phyloP scores from a whole-genome alignment of 2,113 vertebrate genomes.

The Mirza zaza region DNA sequence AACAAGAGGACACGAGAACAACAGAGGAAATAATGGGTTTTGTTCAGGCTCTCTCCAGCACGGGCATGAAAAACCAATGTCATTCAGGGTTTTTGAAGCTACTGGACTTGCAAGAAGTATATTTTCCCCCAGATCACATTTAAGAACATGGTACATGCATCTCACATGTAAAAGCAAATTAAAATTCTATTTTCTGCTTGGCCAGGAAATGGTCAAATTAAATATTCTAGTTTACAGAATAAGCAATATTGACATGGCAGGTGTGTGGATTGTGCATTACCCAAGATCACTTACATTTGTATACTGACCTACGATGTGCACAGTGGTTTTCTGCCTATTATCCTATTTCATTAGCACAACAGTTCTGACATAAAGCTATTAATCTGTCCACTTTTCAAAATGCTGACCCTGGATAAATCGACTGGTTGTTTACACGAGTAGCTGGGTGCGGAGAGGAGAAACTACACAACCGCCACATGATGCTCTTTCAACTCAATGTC shows the following conservation, averaged over 20 bases:
- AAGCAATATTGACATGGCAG: accelerated
- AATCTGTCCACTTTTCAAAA: neutral
- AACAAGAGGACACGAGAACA: neutral
- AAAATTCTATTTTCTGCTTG: neutral
- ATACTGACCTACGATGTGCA: accelerated
- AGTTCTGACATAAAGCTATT: neutral
- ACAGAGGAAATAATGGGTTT: accelerated
- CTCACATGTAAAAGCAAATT: neutral
- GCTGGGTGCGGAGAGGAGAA: neutral
- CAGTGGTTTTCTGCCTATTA: accelerated
- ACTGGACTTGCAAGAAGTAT: neutral
- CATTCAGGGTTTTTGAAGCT: accelerated
- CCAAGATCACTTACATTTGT: too few species aligned
- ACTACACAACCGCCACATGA: too few species aligned
- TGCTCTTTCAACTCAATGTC: accelerated
- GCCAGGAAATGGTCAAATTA: neutral
- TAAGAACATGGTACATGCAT: too few species aligned
- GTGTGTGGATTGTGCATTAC: neutral
- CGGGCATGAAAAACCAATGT: accelerated
- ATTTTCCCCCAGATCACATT: neutral
- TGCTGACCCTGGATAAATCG: neutral
- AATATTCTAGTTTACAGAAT: neutral
- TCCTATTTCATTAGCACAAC: accelerated
- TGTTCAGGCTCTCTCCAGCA: accelerated
- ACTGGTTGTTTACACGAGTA: accelerated